Percentiles rank a stretch among this genome's conserved stretches.
These are phyloP conservation scores for Mastigias papua DNA, from an alignment of 30 jellyfish, hydroid and myxozoan genomes.

Conservation along the genomic window DNA sequence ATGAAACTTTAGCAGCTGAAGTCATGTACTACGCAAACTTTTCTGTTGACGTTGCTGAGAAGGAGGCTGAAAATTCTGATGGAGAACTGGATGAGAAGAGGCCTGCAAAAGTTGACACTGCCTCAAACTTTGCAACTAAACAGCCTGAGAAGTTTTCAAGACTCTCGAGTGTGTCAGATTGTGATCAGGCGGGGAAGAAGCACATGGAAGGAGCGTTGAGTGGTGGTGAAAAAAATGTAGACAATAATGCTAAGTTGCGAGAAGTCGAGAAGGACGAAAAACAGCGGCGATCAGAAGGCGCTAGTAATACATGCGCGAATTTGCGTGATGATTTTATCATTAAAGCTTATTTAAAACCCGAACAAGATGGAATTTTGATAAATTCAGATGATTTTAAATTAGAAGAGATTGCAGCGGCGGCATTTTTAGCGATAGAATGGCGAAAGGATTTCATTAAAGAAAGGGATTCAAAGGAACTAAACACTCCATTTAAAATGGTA, in stretches of 20 bases:
- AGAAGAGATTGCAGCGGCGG: conserved; percentile 61
- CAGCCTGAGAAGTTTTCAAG: background rate
- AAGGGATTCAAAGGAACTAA: conserved; percentile 51
- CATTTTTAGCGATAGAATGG: conserved; percentile 82
- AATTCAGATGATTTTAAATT: conserved; percentile 65
- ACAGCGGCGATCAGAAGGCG: conserved; percentile 61
- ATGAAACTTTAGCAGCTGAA: conserved; percentile 49
- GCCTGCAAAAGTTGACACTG: background rate
- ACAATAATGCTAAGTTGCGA: conserved; percentile 13
- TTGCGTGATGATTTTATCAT: conserved; percentile 41
- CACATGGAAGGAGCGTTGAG: conserved; percentile 24
- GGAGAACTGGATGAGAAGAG: conserved; percentile 53
- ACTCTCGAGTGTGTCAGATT: conserved; percentile 33
- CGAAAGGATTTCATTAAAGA: conserved; percentile 54
- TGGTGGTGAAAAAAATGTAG: background rate
- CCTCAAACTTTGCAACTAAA: conserved; percentile 18
- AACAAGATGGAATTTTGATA: conserved; percentile 64
- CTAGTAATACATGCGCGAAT: conserved; percentile 21
- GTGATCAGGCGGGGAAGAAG: conserved; percentile 65
- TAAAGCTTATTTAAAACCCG: conserved; percentile 72
- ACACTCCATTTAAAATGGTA: conserved; percentile 38
- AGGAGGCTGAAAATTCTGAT: conserved; percentile 33
- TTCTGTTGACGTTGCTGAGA: conserved; percentile 55
- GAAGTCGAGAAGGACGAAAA: conserved; percentile 58
- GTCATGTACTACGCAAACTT: conserved; percentile 65